Evolutionary conservation across 2,888 invertebrate species (phyloP).

Genomic region (Boloria euphrosyne): DNA sequence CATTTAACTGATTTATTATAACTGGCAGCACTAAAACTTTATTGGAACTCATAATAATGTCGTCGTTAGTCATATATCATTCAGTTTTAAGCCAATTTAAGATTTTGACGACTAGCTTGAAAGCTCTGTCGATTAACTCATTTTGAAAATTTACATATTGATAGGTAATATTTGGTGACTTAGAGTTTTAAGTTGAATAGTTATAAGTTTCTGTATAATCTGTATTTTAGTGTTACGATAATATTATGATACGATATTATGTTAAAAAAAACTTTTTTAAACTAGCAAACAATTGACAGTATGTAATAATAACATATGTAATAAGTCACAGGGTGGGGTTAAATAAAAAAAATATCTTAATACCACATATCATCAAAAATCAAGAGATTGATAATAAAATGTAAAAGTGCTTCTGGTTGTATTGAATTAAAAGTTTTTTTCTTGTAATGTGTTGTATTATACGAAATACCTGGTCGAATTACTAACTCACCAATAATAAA

Average conservation of each 20-base stretch:
- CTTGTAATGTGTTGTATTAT: too few relatives aligned
- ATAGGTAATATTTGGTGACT: constrained; percentile 8
- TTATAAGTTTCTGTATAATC: too few relatives aligned
- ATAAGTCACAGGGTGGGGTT: too few relatives aligned
- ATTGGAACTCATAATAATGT: neutral
- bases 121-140: constrained; percentile 6
- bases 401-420: too few relatives aligned
- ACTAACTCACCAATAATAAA: constrained; percentile 57
- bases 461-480: neutral
- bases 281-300: too few relatives aligned
- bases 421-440: too few relatives aligned
- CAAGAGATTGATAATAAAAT: too few relatives aligned
- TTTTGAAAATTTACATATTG: constrained; percentile 16
- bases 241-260: too few relatives aligned
- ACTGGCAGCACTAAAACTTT: constrained; percentile 16
- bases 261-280: too few relatives aligned
- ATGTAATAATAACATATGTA: too few relatives aligned
- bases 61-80: neutral
- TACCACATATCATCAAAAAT: too few relatives aligned
- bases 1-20: constrained; percentile 23
- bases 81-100: constrained; percentile 10
- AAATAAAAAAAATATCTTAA: too few relatives aligned
- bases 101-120: constrained; percentile 12
- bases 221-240: neutral
- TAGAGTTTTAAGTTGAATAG: neutral